Evolutionary conservation across 1,140 invertebrate species (phyloP).

Genomic region (Drosophila quadrilineata): DNA sequence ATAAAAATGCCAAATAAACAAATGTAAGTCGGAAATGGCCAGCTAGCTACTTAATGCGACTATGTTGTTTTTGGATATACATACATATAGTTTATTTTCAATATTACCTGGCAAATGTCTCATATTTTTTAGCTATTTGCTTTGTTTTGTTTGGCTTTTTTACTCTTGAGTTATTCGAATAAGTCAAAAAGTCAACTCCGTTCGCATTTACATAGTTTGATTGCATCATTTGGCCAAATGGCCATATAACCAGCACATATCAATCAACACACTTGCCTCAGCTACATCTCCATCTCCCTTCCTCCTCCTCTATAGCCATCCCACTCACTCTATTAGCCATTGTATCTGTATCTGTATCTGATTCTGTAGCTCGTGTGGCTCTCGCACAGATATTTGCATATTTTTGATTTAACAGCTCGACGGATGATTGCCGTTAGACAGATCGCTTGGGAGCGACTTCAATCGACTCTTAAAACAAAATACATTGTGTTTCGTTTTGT

Average conservation of each 20-base stretch:
- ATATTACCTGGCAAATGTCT: no score
- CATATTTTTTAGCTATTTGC: no score
- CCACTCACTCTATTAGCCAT: no score
- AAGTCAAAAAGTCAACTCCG: slow-evolving; percentile 60
- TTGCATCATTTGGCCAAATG: slow-evolving; percentile 76
- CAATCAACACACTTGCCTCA: slow-evolving; percentile 67
- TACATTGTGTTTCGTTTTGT: slow-evolving; percentile 15
- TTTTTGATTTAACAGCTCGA: slow-evolving; percentile 79
- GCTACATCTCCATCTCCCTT: slow-evolving; percentile 1
- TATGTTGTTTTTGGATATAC: slow-evolving; percentile 24
- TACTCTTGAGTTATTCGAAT: slow-evolving; percentile 6
- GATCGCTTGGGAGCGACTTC: slow-evolving; percentile 17
- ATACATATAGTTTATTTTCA: no score
- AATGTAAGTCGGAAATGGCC: slow-evolving; percentile 52
- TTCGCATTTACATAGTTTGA: slow-evolving; percentile 76
- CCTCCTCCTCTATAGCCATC: no score
- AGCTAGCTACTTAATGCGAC: slow-evolving; percentile 47
- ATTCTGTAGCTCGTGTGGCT: slow-evolving; percentile 41
- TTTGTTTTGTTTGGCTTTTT: background rate
- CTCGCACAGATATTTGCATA: slow-evolving; percentile 67
- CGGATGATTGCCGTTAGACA: slow-evolving; percentile 25
- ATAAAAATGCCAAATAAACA: slow-evolving; percentile 49
- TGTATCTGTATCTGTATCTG: slow-evolving; percentile 17
- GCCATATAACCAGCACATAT: slow-evolving; percentile 77
- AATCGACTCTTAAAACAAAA: slow-evolving; percentile 14